These are phyloP conservation scores for Hipparchia semele DNA, from an alignment of 2,888 invertebrate genomes.

Conservation along the genomic window DNA sequence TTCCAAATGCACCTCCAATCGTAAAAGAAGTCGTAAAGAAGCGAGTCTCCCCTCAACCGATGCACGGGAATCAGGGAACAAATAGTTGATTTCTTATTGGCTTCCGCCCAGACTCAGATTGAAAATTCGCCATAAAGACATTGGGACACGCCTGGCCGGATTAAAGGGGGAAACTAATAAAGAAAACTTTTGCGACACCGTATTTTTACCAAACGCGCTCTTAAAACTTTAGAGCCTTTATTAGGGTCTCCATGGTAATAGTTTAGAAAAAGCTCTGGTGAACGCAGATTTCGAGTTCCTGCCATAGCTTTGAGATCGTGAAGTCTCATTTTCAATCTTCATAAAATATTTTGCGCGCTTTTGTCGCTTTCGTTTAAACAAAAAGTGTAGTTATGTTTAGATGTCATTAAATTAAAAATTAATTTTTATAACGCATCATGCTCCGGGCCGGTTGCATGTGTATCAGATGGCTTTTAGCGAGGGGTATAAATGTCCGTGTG, in stretches of 20 bases:
- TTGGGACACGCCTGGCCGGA: conserved; percentile 80
- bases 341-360: conserved; percentile 32
- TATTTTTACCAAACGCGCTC: conserved; percentile 79
- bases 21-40: conserved; percentile 83
- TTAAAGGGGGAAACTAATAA: conserved; percentile 83
- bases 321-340: conserved; percentile 60
- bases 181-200: conserved; percentile 82
- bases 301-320: conserved; percentile 53
- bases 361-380: conserved; percentile 37
- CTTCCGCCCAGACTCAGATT: conserved; percentile 80
- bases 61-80: conserved; percentile 79
- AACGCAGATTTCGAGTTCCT: conserved; percentile 56
- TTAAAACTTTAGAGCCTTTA: conserved; percentile 76
- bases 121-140: conserved; percentile 83
- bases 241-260: conserved; percentile 71
- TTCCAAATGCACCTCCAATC: conserved; percentile 82
- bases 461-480: conserved; percentile 30
- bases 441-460: conserved; percentile 3
- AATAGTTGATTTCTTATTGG: conserved; percentile 83
- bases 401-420: conserved; percentile 31
- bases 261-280: conserved; percentile 63
- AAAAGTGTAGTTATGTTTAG: conserved; percentile 38
- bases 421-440: conserved; percentile 15
- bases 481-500: conserved; percentile 22
- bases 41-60: conserved; percentile 74